Base-by-base conservation (phyloP, 2,797 vertebrate species). In the Cyclopterus lumpus region DNA sequence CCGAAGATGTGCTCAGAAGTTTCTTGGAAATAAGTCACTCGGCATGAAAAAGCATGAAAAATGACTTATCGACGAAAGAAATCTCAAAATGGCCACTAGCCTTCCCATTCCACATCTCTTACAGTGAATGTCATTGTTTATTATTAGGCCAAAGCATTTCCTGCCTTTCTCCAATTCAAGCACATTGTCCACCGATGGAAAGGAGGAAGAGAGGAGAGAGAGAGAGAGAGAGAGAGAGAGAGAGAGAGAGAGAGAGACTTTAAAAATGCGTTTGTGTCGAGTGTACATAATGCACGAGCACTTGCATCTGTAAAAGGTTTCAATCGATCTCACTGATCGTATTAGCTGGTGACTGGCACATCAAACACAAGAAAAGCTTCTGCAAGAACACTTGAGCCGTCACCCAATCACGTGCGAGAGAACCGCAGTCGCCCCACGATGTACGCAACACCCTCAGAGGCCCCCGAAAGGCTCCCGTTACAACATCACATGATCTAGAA, bases 81-180 rank as follows among this genome's bases (percentile, higher is more conserved):
- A 40, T 40, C 38, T 40, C 12, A 40, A 15, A 40, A 14, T 14
- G 38, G 38, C 38, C 75, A 32, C 40, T 73, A 74, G 75, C 83
- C 77, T 88, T 89, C 86, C 88, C 83, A 86, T 90, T 90, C 82
- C 77, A 82, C 86, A 83, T 86, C 88, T 87, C 82, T 83, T 76
- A 78, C 76, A 64, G 77, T 84, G 81, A 76, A 86, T 90, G 89
- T 89, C 91, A 92, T 90, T 94, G 92, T 94, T 94, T 94, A 93
- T 94, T 92, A 92, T 93, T 91, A 91, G 93, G 88, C 86, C 83
- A 66, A 88, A 90, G 89, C 85, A 89, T 90, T 94, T 94, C 93
- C 93, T 93, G 90, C 69, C 88, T 90, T 89, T 92, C 88, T 93
- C 90, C 85, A 82, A 87, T 88, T 91, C 71, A 74, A 89, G 79